Evolutionary conservation across 2,797 vertebrate genomes (phyloP).

Genomic region (Malurus splendens): DNA sequence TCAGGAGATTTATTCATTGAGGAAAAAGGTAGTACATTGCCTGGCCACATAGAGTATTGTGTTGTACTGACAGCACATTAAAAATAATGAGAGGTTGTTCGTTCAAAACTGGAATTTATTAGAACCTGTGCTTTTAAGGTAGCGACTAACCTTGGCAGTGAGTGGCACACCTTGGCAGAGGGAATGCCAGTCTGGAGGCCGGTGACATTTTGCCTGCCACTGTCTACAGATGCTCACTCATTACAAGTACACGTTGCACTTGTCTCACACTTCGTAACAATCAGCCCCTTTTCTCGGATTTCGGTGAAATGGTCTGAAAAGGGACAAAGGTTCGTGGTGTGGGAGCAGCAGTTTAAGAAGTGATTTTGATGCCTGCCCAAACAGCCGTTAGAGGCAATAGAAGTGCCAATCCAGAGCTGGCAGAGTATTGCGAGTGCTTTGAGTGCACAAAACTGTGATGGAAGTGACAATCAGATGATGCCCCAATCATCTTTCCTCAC

Average conservation of each 20-base stretch:
- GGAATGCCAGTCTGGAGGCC: neutral
- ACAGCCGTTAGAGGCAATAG: neutral
- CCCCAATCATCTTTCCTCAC: neutral
- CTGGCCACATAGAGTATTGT: neutral
- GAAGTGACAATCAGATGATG: neutral
- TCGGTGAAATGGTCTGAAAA: constrained; percentile 45
- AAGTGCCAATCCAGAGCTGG: neutral
- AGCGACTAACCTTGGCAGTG: neutral
- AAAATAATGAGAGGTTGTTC: neutral
- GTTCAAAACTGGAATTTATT: neutral
- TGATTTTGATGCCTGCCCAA: neutral
- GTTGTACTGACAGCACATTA: accelerated
- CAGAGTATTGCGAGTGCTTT: neutral
- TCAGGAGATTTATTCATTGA: neutral
- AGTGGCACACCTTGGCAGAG: constrained; percentile 5
- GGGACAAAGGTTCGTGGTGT: neutral
- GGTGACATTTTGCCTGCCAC: constrained; percentile 17
- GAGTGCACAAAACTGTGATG: neutral
- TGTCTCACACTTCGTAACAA: constrained; percentile 28
- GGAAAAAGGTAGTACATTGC: neutral
- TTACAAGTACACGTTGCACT: neutral
- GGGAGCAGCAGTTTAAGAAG: neutral
- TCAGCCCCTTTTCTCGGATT: constrained; percentile 36
- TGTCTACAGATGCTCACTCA: neutral
- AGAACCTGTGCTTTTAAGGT: neutral